These are phyloP conservation scores for Vesta saturnalis DNA, from an alignment of 2,888 invertebrate species.

Conservation along the genomic window DNA sequence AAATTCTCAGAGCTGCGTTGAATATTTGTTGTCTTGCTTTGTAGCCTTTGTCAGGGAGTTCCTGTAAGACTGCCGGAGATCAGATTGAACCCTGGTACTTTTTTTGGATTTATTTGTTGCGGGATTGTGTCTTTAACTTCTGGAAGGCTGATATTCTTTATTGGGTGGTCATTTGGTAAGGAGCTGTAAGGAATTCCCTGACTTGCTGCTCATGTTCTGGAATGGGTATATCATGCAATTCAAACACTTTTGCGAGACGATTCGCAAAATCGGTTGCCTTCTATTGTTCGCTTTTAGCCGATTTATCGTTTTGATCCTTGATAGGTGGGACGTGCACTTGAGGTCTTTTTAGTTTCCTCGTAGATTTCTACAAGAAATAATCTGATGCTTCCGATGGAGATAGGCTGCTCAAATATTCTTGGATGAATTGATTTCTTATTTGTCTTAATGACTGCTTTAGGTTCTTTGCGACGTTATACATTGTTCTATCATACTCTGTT, in stretches of 20 bases:
- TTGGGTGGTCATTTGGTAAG: constrained; percentile 1
- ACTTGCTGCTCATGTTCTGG: background rate
- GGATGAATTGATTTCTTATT: too few relatives aligned
- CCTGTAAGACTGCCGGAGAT: background rate
- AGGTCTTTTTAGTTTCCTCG: constrained; percentile 8
- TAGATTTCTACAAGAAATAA: too few relatives aligned
- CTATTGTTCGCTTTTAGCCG: background rate
- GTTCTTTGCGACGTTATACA: background rate
- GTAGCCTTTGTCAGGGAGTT: background rate
- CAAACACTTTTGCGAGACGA: too few relatives aligned
- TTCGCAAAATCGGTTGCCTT: background rate
- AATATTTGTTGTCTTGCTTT: too few relatives aligned
- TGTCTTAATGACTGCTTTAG: background rate
- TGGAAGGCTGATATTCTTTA: background rate
- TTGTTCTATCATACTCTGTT: constrained; percentile 4
- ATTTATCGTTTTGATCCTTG: background rate
- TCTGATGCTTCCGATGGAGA: too few relatives aligned
- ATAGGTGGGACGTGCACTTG: background rate
- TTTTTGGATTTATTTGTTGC: background rate
- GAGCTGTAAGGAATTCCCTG: background rate
- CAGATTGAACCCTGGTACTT: constrained; percentile 11
- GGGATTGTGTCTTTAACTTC: constrained; percentile 2
- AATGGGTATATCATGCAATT: background rate
- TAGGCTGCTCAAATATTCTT: too few relatives aligned
- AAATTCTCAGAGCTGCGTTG: too few relatives aligned